Percentiles rank a stretch among this genome's conserved stretches.
Conservation (phyloP, 2,797 vertebrate genomes). For the Cyclopterus lumpus region DNA sequence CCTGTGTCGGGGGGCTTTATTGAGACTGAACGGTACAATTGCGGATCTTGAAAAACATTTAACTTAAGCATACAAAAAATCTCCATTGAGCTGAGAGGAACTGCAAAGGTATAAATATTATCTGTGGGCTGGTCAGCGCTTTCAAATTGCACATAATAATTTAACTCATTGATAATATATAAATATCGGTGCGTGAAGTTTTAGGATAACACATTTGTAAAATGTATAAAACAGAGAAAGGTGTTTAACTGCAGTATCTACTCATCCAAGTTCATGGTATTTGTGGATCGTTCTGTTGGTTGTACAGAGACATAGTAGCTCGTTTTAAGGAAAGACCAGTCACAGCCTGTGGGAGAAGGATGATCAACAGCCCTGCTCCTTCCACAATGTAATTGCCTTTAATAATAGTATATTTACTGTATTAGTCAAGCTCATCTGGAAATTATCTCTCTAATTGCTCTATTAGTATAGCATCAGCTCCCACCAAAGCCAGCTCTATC, state of each 20-base stretch:
- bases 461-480: constrained; percentile 74
- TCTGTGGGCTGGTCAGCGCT: not conserved
- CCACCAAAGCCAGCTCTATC: constrained; percentile 64
- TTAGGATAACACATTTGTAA: not conserved
- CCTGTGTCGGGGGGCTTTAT: not conserved
- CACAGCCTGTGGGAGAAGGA: constrained; percentile 5
- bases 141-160: not conserved
- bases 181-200: not conserved
- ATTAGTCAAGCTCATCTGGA: constrained; percentile 78
- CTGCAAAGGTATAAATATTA: not conserved
- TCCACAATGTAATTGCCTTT: constrained; percentile 68
- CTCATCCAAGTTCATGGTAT: constrained; percentile 5
- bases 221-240: not conserved
- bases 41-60: not conserved
- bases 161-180: not conserved
- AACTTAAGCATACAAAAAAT: not conserved
- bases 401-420: constrained; percentile 77
- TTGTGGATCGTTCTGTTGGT: not conserved
- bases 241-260: constrained; percentile 5
- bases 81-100: not conserved
- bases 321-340: constrained; percentile 25
- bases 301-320: constrained; percentile 2
- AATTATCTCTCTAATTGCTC: constrained; percentile 77
- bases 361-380: constrained; percentile 43
- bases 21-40: not conserved